Evolutionary conservation across 1,140 invertebrate species (phyloP).

Genomic region (Amyelois transitella): DNA sequence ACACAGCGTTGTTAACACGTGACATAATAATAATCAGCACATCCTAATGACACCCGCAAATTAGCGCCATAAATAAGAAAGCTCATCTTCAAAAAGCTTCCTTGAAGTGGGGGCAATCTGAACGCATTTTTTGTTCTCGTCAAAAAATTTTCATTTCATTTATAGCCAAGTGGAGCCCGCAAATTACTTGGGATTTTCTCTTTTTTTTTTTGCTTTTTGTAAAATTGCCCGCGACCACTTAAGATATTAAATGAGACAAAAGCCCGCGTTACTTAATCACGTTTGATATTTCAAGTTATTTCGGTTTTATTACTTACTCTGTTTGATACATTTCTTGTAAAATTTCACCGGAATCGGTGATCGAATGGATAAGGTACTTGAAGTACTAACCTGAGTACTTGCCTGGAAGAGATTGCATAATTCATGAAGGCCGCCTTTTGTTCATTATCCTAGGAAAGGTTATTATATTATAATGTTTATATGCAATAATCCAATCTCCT

Average conservation of each 20-base stretch:
- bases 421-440: too few species aligned
- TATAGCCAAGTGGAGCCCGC: conserved; percentile 36
- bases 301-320: not conserved
- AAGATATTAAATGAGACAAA: conserved; percentile 47
- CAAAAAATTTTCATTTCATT: conserved; percentile 50
- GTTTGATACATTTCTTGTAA: not conserved
- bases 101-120: not conserved
- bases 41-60: conserved; percentile 16
- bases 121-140: conserved; percentile 26
- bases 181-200: conserved; percentile 39
- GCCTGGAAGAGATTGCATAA: too few species aligned
- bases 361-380: too few species aligned
- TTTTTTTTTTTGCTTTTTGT: conserved; percentile 35
- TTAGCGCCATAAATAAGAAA: conserved; percentile 18
- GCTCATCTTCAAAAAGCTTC: conserved; percentile 18
- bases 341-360: too few species aligned
- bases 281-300: conserved; percentile 1
- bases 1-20: too few species aligned
- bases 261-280: conserved; percentile 22
- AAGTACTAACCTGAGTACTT: too few species aligned
- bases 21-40: too few species aligned
- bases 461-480: too few species aligned
- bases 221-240: conserved; percentile 50
- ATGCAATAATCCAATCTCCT: too few species aligned
- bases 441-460: too few species aligned